Conservation (phyloP, 2,113 vertebrate species). For the Hypocryptadius cinnamomeus region DNA sequence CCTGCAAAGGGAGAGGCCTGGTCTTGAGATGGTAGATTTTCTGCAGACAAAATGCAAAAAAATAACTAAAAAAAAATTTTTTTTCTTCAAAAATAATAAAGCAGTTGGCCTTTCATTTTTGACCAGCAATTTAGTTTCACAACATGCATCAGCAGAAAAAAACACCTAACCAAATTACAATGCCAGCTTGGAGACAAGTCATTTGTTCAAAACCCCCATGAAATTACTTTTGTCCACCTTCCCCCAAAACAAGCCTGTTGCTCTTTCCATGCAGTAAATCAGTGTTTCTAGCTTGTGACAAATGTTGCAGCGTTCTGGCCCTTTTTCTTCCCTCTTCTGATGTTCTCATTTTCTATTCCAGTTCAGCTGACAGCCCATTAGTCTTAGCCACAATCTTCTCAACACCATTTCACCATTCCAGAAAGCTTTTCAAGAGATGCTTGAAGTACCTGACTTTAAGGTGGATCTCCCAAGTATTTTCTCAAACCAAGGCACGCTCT, state of each 20-base stretch:
- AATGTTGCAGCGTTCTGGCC: background rate
- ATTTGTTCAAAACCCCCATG: background rate
- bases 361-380: background rate
- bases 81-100: background rate
- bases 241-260: background rate
- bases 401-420: background rate
- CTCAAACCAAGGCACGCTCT: background rate
- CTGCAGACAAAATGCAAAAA: slow-evolving; percentile 79
- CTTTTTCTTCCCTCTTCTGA: background rate
- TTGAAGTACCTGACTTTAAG: background rate
- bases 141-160: background rate
- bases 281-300: background rate
- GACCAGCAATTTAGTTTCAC: background rate
- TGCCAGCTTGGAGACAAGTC: background rate
- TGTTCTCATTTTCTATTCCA: background rate
- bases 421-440: background rate
- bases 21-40: slow-evolving; percentile 70
- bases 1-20: slow-evolving; percentile 68
- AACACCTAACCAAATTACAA: background rate
- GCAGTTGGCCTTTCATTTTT: background rate
- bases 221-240: background rate
- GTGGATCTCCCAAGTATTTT: background rate
- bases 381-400: background rate
- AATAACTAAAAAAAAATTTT: slow-evolving; percentile 15
- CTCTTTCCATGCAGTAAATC: background rate